Percentiles rank a stretch among this genome's conserved stretches.
Evolutionary conservation across 1,140 invertebrate genomes (phyloP).

Genomic region (Spodoptera litura): DNA sequence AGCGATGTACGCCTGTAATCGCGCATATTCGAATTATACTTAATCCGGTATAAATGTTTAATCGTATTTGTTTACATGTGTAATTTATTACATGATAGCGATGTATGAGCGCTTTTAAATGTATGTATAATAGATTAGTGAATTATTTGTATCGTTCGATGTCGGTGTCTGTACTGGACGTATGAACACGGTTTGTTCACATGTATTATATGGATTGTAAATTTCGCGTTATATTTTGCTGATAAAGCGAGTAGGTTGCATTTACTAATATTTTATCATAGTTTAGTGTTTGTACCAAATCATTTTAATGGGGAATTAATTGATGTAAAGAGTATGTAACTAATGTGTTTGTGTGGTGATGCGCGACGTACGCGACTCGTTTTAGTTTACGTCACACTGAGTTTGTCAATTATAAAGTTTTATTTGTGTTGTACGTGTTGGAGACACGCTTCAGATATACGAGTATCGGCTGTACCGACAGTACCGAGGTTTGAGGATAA

Average conservation of each 20-base stretch:
- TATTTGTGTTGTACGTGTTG: conserved; percentile 54
- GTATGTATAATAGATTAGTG: conserved; percentile 55
- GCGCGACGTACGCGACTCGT: conserved; percentile 6
- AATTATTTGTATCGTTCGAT: conserved; percentile 56
- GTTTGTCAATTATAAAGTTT: conserved; percentile 78
- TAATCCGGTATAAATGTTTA: conserved; percentile 33
- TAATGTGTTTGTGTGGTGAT: conserved; percentile 11
- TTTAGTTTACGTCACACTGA: conserved; percentile 61
- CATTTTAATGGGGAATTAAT: conserved; percentile 63
- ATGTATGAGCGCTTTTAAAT: conserved; percentile 32
- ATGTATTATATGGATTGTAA: conserved; percentile 66
- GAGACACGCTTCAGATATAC: conserved; percentile 64
- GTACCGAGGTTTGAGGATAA: conserved; percentile 55
- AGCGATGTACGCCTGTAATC: conserved; percentile 14
- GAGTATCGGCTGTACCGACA: conserved; percentile 21
- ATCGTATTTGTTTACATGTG: conserved; percentile 42
- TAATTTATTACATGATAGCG: conserved; percentile 42
- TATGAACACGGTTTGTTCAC: conserved; percentile 17
- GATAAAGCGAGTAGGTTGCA: conserved; percentile 78
- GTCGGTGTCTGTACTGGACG: conserved; percentile 13
- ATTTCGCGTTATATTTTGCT: conserved; percentile 68
- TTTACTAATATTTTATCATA: conserved; percentile 85
- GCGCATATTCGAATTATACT: conserved; percentile 23
- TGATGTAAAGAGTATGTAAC: conserved; percentile 46
- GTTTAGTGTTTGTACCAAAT: conserved; percentile 83